These are phyloP conservation scores for Etheostoma cragini DNA, from an alignment of 2,113 vertebrate species.

Conservation along the genomic window DNA sequence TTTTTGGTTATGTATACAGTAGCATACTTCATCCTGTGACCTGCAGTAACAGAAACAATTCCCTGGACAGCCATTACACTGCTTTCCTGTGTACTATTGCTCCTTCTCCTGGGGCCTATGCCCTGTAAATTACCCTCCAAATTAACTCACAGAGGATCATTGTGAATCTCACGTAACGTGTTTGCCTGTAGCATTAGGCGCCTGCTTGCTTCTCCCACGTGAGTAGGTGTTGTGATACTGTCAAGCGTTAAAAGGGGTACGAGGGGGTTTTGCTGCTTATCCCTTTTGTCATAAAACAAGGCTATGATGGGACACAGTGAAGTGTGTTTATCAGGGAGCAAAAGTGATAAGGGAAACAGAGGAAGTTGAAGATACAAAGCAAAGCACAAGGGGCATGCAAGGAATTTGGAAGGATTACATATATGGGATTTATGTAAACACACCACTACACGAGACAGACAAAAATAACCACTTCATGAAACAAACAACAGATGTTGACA, in stretches of 20 bases:
- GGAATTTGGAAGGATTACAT: neutral
- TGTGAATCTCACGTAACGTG: conserved; percentile 62
- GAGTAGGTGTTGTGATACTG: conserved; percentile 51
- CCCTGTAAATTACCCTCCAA: conserved; percentile 63
- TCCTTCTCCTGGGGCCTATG: conserved; percentile 63
- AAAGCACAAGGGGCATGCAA: neutral
- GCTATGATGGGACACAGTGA: conserved; percentile 15
- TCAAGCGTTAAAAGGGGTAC: conserved; percentile 37
- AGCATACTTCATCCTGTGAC: conserved; percentile 39
- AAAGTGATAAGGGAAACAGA: conserved; percentile 35
- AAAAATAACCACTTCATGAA: neutral
- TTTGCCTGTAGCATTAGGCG: conserved; percentile 49
- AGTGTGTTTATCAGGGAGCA: conserved; percentile 46
- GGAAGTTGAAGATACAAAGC: conserved; percentile 31
- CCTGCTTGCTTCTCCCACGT: conserved; percentile 39
- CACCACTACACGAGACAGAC: neutral
- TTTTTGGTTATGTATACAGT: conserved; percentile 33
- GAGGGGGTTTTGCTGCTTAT: conserved; percentile 41
- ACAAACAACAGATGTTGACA: too few relatives aligned
- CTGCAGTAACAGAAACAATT: conserved; percentile 54
- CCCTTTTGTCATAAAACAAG: conserved; percentile 55
- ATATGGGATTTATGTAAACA: conserved; percentile 12
- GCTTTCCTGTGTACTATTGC: neutral
- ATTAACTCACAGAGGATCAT: conserved; percentile 72
- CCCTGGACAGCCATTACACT: conserved; percentile 66